Evolutionary conservation across 2,888 invertebrate species (phyloP).

Genomic region (Pandemis cinnamomeana): DNA sequence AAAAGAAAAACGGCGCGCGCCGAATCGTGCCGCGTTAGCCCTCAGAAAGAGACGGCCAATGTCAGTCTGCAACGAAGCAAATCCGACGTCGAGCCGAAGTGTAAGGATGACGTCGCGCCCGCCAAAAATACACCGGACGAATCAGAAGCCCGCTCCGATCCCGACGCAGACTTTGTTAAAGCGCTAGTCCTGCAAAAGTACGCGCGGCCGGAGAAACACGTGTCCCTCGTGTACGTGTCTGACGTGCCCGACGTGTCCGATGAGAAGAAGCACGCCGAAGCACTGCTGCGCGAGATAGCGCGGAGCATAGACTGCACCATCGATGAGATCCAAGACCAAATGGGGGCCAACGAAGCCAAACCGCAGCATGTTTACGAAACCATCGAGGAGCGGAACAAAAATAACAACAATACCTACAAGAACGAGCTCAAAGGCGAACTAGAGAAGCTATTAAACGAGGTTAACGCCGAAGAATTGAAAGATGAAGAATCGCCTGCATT

Average conservation of each 20-base stretch:
- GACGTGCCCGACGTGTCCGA: slow-evolving; percentile 65
- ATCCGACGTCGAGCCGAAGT: slow-evolving; percentile 54
- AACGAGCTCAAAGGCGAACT: slow-evolving; percentile 70
- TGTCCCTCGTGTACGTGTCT: slow-evolving; percentile 75
- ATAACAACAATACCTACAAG: slow-evolving; percentile 59
- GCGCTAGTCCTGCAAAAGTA: slow-evolving; percentile 79
- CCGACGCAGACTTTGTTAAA: slow-evolving; percentile 72
- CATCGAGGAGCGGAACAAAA: slow-evolving; percentile 54
- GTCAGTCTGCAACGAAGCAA: slow-evolving; percentile 60
- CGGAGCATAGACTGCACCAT: slow-evolving; percentile 76
- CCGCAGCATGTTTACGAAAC: slow-evolving; percentile 65
- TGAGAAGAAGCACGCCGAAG: slow-evolving; percentile 75
- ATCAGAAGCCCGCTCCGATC: slow-evolving; percentile 47
- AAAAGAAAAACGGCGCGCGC: slow-evolving; percentile 61
- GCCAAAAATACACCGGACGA: slow-evolving; percentile 68
- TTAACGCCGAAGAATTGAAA: slow-evolving; percentile 43
- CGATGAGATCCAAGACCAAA: slow-evolving; percentile 69
- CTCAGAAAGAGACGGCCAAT: slow-evolving; percentile 60
- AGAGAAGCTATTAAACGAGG: slow-evolving; percentile 59
- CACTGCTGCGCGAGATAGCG: slow-evolving; percentile 76
- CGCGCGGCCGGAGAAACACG: slow-evolving; percentile 72
- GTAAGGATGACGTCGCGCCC: slow-evolving; percentile 53
- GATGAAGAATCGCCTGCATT: slow-evolving; percentile 60
- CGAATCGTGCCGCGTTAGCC: slow-evolving; percentile 67
- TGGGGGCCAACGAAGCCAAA: slow-evolving; percentile 71